Conservation (phyloP, 1,140 invertebrate genomes). For the Hypsibius dujardini region DNA sequence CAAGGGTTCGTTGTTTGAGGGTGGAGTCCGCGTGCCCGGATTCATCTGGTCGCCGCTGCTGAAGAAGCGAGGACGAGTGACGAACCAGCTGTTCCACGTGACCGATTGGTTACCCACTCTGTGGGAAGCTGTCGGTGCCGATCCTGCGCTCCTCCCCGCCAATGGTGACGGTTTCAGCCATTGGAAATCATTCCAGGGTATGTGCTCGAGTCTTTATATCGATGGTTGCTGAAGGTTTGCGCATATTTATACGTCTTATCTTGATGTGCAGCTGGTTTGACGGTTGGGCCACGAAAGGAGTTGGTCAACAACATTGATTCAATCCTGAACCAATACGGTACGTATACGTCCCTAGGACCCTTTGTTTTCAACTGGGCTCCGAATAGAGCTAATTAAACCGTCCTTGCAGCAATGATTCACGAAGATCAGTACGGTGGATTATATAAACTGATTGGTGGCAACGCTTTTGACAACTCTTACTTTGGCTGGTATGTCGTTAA, state of each 20-base stretch:
- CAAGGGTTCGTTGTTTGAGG: slow-evolving; percentile 71
- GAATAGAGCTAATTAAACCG: too few species aligned
- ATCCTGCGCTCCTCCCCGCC: slow-evolving; percentile 23
- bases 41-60: slow-evolving; percentile 60
- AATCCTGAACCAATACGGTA: slow-evolving; percentile 20
- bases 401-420: not conserved
- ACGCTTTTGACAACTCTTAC: not conserved
- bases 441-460: not conserved
- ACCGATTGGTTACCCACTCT: slow-evolving; percentile 77
- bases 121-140: slow-evolving; percentile 33
- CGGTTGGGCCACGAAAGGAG: slow-evolving; percentile 23
- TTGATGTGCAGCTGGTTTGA: slow-evolving; percentile 14
- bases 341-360: slow-evolving; percentile 19
- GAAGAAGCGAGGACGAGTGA: slow-evolving; percentile 37
- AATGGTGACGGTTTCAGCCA: slow-evolving; percentile 28
- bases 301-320: slow-evolving; percentile 31
- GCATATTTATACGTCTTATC: slow-evolving; percentile 19
- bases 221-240: not conserved
- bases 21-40: slow-evolving; percentile 58
- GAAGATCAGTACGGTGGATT: slow-evolving; percentile 16
- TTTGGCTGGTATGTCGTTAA: not conserved
- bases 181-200: slow-evolving; percentile 24
- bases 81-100: slow-evolving; percentile 56
- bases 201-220: not conserved
- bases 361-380: too few species aligned